Base-by-base conservation (phyloP, 2,888 invertebrate genomes). In the Seira sanloemensis region DNA sequence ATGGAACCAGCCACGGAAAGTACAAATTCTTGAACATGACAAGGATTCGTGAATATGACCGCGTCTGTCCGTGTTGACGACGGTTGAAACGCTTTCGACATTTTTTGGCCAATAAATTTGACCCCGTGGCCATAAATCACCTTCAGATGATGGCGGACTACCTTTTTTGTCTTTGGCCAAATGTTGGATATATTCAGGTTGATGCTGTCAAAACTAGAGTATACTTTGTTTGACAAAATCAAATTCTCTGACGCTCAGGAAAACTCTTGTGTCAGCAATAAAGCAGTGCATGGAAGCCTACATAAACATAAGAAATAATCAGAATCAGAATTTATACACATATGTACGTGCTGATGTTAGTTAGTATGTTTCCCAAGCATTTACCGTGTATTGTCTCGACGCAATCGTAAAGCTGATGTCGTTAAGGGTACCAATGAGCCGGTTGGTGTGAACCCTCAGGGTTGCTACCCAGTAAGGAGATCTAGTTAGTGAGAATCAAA, bases 1-100 rank as follows among this genome's bases (percentile, higher is more conserved):
- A 84, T 1, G 0, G 77, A 62, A 0, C 86, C 86, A 7, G 62
- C 76, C 1, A 69, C 80, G 21, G 84, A 69, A 19, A 86, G 19
- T 2, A 75, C 86, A 77, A 86, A 84, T 46, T 86, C 86, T 54
- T 84, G 84, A n/a, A 50, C 80, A 18, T 80, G 58, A 54, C 86
- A 86, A 0, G 86, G 75, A 73, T 83, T 86, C 9, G 24, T 73
- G 2, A 86, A 18, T 0, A 86, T 50, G 0, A 68, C 23, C 58
- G 83, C 23, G 54, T 86, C 86, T 21, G 25, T 73, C 21, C 73
- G 37, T 2, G 24, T 46, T 2, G 18, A 21, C 9, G 19, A 16
- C 2, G 73, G 46, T 50, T 73, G 73, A 54, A 50, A 73, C 16
- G 16, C 23, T 16, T 50, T 18, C 5, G 19, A 21, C 2, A 16